phyloP scores from a whole-genome alignment of 2,113 vertebrate species.

The Heterocephalus glaber region DNA sequence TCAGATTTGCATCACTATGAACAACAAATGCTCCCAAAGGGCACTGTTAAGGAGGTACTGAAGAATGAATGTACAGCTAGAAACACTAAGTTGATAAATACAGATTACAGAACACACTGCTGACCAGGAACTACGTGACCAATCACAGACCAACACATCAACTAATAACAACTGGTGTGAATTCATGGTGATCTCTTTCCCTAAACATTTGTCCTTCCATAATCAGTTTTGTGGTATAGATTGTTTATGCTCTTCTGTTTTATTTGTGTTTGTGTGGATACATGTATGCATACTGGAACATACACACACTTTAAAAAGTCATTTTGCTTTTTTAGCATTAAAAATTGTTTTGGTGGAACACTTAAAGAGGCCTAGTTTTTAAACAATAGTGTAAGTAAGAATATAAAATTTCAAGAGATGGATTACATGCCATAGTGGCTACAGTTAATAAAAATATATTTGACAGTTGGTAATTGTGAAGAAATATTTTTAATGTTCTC shows the following conservation, averaged over 20 bases:
- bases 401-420: not conserved
- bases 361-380: not conserved
- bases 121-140: not conserved
- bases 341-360: not conserved
- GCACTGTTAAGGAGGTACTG: not conserved
- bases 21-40: not conserved
- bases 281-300: rapidly evolving
- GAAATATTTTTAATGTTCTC: not conserved
- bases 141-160: too few species aligned
- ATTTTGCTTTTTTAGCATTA: not conserved
- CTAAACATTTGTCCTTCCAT: not conserved
- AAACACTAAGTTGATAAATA: not conserved
- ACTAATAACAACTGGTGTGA: not conserved
- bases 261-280: not conserved
- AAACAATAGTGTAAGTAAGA: not conserved
- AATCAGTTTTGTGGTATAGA: not conserved
- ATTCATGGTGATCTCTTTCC: not conserved
- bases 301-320: not conserved
- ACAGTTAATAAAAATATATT: not conserved
- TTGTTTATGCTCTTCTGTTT: not conserved
- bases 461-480: not conserved
- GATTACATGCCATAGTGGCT: not conserved
- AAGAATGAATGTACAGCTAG: not conserved
- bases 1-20: not conserved
- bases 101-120: not conserved